Base-by-base conservation (phyloP, 2,888 invertebrate species). In the Lissonota sp. region DNA sequence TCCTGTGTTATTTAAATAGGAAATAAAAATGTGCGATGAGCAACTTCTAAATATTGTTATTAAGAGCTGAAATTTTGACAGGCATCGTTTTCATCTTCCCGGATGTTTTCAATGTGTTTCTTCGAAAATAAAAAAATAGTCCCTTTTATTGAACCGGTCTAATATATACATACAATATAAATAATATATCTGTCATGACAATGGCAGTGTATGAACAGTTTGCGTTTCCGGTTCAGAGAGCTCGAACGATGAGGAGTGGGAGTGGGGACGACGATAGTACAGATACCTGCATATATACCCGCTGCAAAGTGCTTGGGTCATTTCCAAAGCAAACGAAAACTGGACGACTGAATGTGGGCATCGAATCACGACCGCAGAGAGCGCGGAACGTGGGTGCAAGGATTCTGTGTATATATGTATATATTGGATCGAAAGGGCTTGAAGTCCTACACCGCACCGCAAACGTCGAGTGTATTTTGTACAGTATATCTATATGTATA, bases 281-380 rank as follows among this genome's bases (percentile, higher is more conserved):
- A 14, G 53, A 51, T 67, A 67, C 37, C 58, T 67, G 63, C 14
- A 60, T 37, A 57, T 49, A 75, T 39, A 51, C 64, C 72, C 70
- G 81, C 26, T 26, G 26, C 83, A 81, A 85, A 89, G 89, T 88
- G 90, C 89, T 90, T 90, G 90, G 90, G 89, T 89, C 90, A 90
- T 90, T 90, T 90, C 90, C 90, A 90, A 90, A 90, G 90, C 90
- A 90, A 90, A 90, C 90, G 90, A 88, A 90, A 90, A 89, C 88
- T 86, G 88, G 86, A 82, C 88, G 88, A 88, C 89, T 88, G 88
- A 90, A 90, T 89, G 67, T 75, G 88, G 88, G 88, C 90, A 89
- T 89, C 90, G 90, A 89, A 90, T 90, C 89, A 87, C 88, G 86
- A 90, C 89, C 90, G 87, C 89, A 89, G 79, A 82, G 26, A 26